Percentiles rank a stretch among this genome's conserved stretches.
These are phyloP conservation scores for Rhabdornis inornatus DNA, from an alignment of 2,113 vertebrate genomes.

Conservation along the genomic window DNA sequence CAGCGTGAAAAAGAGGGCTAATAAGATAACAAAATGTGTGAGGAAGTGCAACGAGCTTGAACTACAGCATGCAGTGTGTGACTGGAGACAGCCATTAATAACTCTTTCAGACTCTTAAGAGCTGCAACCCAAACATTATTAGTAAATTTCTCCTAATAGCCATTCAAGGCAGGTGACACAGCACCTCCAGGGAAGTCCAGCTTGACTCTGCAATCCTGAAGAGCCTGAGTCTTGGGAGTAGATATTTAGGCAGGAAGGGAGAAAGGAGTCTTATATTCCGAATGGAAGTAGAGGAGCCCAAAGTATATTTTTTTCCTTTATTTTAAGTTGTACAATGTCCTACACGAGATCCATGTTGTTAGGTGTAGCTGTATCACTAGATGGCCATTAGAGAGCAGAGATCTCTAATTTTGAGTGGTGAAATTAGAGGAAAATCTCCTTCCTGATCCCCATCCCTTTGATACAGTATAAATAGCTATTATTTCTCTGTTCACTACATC, in stretches of 20 bases:
- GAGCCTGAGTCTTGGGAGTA: not conserved
- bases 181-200: not conserved
- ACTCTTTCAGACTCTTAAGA: not conserved
- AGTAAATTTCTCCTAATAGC: not conserved
- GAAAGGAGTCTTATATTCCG: not conserved
- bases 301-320: not conserved
- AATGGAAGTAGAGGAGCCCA: not conserved
- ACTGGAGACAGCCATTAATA: not conserved
- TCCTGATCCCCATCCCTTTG: not conserved
- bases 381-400: not conserved
- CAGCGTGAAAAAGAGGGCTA: not conserved
- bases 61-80: not conserved
- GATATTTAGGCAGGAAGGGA: not conserved
- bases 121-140: not conserved
- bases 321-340: not conserved
- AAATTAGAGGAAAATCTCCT: conserved; percentile 23
- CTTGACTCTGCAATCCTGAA: not conserved
- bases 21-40: conserved; percentile 1
- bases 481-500: conserved; percentile 32
- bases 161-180: not conserved
- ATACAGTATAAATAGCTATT: conserved; percentile 12
- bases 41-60: not conserved
- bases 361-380: not conserved
- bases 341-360: not conserved
- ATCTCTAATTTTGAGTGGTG: not conserved